Evolutionary conservation across 64 coral and sea anemone genomes (phyloP), one percentile per base, ranked within the genome.

Genomic region (Montipora foliosa): DNA sequence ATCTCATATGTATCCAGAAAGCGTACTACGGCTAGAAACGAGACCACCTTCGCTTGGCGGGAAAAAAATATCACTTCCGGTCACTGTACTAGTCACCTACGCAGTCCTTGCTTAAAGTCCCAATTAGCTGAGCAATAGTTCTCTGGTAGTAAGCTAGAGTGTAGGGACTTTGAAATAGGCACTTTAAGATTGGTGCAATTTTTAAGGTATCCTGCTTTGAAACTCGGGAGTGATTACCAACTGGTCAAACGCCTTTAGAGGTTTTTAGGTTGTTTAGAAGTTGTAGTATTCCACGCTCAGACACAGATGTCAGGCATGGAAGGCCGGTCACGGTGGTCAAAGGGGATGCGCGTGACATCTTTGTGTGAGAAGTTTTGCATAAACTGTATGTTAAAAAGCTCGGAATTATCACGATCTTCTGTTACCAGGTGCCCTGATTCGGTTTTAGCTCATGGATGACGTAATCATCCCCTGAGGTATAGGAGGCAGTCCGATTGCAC

Each of bases 151-250:
- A 14, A 20, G 21, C 91, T n/a, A 9, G 46, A 44, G 2, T 87
- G 47, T 4, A 93, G 45, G 44, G 72, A 93, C 78, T 69, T 93
- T 59, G 53, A 88, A 87, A 93, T 67, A 93, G 78, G 9, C 47
- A 46, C 16, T n/a, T 69, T 4, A 93, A 83, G 72, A 93, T 51
- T 14, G 83, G 91, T 66, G 83, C 83, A 69, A 88, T 80, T 45
- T 79, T 52, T 67, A 81, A 80, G 49, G 83, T 50, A 51, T 24
- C 74, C 21, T 87, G 82, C 84, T 93, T 93, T 15, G 77, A 74
- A 21, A 87, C 82, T 29, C 87, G 25, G 25, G 25, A 29, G 25
- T 29, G 91, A 20, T 77, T 55, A 50, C 77, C 91, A 83, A 83
- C 90, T 47, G 82, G 91, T 14, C 91, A 57, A 24, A 51, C 6